Evolutionary conservation across 2,888 invertebrate species (phyloP).

Genomic region (Aspidiotus rigidus): DNA sequence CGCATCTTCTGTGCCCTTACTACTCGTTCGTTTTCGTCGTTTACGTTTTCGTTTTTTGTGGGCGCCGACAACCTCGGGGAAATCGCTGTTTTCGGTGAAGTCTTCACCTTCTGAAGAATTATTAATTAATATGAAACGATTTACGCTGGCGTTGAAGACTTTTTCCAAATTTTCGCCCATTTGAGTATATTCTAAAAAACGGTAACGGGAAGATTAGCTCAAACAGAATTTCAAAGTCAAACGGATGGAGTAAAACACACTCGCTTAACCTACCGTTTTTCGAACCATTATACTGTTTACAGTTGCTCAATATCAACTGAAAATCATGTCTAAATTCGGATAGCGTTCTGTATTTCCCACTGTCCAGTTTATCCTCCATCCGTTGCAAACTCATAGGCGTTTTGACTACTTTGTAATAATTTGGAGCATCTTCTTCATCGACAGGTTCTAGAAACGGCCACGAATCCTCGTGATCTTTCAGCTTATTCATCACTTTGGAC

Average conservation of each 20-base stretch:
- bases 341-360: constrained; percentile 67
- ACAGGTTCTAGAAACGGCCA: constrained; percentile 93
- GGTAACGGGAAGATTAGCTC: constrained; percentile 18
- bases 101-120: constrained; percentile 47
- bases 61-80: constrained; percentile 15
- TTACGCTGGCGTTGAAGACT: constrained; percentile 71
- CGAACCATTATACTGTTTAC: constrained; percentile 82
- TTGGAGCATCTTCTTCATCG: constrained; percentile 59
- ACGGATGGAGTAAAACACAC: constrained; percentile 15
- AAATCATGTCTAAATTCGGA: constrained; percentile 79
- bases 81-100: constrained; percentile 20
- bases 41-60: constrained; percentile 16
- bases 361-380: constrained; percentile 79
- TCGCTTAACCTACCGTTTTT: constrained; percentile 62
- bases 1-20: constrained; percentile 23
- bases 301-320: constrained; percentile 84
- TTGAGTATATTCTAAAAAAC: constrained; percentile 65
- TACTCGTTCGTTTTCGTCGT: constrained; percentile 7
- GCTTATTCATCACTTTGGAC: constrained; percentile 81
- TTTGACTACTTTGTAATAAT: constrained; percentile 52
- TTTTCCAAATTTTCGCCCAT: constrained; percentile 77
- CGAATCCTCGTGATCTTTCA: constrained; percentile 80
- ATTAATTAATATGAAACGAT: constrained; percentile 70
- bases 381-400: constrained; percentile 79
- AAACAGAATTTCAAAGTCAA: constrained; percentile 12